Evolutionary conservation across 2,113 vertebrate genomes (phyloP), one percentile per base, ranked within the genome.

Genomic region (Dicentrarchus labrax): DNA sequence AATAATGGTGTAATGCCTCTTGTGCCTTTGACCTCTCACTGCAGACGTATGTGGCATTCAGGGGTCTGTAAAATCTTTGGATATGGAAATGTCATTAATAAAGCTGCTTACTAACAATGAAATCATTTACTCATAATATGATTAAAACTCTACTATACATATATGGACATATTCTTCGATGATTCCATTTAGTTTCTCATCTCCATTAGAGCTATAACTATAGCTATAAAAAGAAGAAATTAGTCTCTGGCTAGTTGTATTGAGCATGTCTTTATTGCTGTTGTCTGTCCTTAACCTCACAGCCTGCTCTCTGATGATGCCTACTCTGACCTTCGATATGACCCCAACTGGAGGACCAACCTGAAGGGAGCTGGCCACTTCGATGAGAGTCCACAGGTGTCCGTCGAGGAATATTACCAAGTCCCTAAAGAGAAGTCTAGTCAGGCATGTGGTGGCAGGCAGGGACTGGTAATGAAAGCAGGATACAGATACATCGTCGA

Each of bases 271-370:
- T 50, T 54, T 17, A 60, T 84, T 78, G 43, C 13, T 57, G 1
- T 80, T 69, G 59, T 89, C n/a, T 66, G 56, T 84, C 70, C 65
- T 86, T 78, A 13, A 69, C 59, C 50, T 85, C 24, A 13, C 86
- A 95, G 91, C 59, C 64, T 51, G 54, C 48, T 72, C 10, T n/a
- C 21, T 43, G 69, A 85, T 41, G 95, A 96, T 62, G 88, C 86
- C 70, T 96, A 96, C 19, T 95, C 93, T 53, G 90, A 86, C 70
- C 91, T 96, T 8, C 93, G 92, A 11, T 96, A 96, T 41, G 92
- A 97, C 59, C 95, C 96, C 5, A 86, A 96, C 5, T 97, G 96
- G 97, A 97, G 90, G 87, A 93, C 72, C 5, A 92, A 87, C 30
- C 83, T 84, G 72, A 84, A 79, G 0, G 83, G 8, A 75, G 82